phyloP scores from a whole-genome alignment of 2,113 vertebrate genomes.

The Nothoprocta perdicaria region DNA sequence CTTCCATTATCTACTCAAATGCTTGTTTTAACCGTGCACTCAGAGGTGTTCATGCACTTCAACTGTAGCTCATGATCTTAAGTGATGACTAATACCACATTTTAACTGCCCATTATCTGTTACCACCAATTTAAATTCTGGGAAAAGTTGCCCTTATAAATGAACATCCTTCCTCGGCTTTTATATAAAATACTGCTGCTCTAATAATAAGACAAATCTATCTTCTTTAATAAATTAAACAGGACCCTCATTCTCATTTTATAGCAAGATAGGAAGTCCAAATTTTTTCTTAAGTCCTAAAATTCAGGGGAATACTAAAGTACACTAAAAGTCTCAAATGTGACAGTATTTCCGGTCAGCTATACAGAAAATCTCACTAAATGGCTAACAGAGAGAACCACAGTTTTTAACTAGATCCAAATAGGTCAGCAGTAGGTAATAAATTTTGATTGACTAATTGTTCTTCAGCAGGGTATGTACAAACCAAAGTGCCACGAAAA shows the following conservation, averaged over 20 bases:
- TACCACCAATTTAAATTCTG: constrained; percentile 69
- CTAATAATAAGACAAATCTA: constrained; percentile 48
- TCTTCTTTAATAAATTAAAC: constrained; percentile 69
- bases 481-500: background rate
- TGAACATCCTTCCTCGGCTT: constrained; percentile 53
- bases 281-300: constrained; percentile 26
- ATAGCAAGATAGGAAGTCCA: constrained; percentile 44
- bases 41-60: constrained; percentile 20
- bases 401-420: constrained; percentile 20
- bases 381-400: background rate
- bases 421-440: constrained; percentile 25
- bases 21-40: background rate
- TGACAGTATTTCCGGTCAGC: constrained; percentile 38
- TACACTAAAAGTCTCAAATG: constrained; percentile 32
- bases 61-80: constrained; percentile 20
- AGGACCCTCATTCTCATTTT: constrained; percentile 23
- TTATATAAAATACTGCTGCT: constrained; percentile 43
- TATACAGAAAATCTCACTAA: constrained; percentile 19
- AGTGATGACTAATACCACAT: constrained; percentile 49
- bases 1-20: background rate
- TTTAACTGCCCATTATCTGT: constrained; percentile 60
- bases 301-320: constrained; percentile 35
- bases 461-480: background rate
- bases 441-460: constrained; percentile 42
- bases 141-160: constrained; percentile 51